Evolutionary conservation across 2,113 vertebrate genomes (phyloP), one percentile per base, ranked within the genome.

Genomic region (Gila orcuttii): DNA sequence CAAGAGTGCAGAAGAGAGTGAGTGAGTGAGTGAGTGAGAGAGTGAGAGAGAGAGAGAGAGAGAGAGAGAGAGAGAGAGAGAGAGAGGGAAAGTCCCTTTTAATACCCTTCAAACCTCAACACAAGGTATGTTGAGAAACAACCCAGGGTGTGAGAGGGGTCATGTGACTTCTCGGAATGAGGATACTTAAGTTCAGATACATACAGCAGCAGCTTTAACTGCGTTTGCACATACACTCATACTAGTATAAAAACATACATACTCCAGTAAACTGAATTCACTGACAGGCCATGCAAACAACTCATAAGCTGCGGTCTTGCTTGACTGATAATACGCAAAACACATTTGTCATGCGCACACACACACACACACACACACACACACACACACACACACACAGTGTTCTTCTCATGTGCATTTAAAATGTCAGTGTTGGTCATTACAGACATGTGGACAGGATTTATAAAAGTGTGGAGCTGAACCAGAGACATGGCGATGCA

Each of bases 101-200:
- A 94, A 91, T 93, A 95, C 94, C 93, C 92, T 91, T 73, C 90
- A 88, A 94, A 94, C 92, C 90, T 92, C 91, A 93, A 90, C 45
- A 64, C 87, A 92, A 93, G 90, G 92, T 94, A 93, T 93, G 92
- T 94, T 94, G 92, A 92, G 94, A 95, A 95, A 95, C 92, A 94
- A 91, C 88, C 80, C 88, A 86, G 77, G 90, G 89, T 88, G 79
- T 73, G 39, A 23, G 83, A 47, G 74, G 86, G 60, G 93, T 95
- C 94, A 95, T 94, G 94, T 95, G 94, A 96, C 93, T 95, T 96
- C 93, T 94, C 92, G 91, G 93, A 95, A 96, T 85, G 60, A 92
- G 90, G 85, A 94, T 90, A 93, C 87, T 90, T 87, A 92, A 92
- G 87, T 84, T 75, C 86, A 90, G 84, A 90, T 85, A 88, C 80